Conservation (phyloP, 2,113 vertebrate genomes). For the Hemicordylus capensis region DNA sequence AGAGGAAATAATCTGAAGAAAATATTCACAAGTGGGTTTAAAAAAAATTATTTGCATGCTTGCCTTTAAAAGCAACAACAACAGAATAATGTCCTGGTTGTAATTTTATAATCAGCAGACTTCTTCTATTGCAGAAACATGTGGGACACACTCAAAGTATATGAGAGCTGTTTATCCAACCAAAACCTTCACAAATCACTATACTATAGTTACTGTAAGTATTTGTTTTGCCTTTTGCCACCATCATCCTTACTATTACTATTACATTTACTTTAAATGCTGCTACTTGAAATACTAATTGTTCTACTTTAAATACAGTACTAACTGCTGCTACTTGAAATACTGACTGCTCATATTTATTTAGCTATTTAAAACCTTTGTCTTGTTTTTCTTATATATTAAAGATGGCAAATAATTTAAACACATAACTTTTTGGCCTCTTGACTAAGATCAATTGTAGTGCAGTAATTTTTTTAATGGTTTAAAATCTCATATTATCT, state of each 20-base stretch:
- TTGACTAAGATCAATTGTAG: too few species aligned
- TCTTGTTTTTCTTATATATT: not conserved
- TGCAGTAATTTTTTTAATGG: too few species aligned
- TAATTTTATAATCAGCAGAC: conserved; percentile 25
- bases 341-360: not conserved
- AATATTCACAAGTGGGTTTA: not conserved
- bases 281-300: not conserved
- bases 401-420: not conserved
- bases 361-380: not conserved
- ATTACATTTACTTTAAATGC: not conserved
- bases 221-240: conserved; percentile 12
- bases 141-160: conserved; percentile 85
- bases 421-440: too few species aligned
- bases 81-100: not conserved
- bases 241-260: not conserved
- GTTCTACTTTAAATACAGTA: too few species aligned
- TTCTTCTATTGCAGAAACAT: conserved; percentile 80
- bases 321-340: not conserved
- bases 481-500: not conserved
- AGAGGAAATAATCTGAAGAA: not conserved
- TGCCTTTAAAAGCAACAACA: too few species aligned
- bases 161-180: conserved; percentile 92
- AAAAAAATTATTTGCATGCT: too few species aligned
- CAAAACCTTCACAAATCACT: conserved; percentile 98
- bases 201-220: conserved; percentile 95